These are phyloP conservation scores for Podilymbus podiceps DNA, from an alignment of 2,113 vertebrate genomes.

Conservation along the genomic window DNA sequence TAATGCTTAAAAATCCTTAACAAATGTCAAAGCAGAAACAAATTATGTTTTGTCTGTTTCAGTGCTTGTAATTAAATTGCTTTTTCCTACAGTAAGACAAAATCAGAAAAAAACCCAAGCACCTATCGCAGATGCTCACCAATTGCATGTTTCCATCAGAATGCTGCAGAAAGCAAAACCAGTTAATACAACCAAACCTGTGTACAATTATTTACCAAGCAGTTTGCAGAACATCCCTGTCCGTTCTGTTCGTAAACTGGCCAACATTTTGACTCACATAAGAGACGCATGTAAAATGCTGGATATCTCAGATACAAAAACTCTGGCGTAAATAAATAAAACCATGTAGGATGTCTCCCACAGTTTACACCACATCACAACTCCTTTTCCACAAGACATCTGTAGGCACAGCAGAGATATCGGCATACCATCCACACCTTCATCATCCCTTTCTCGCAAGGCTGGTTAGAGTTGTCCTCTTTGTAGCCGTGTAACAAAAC, in stretches of 20 bases:
- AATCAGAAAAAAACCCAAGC: not conserved
- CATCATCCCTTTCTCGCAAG: not conserved
- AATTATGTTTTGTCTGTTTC: not conserved
- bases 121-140: not conserved
- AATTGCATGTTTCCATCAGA: not conserved
- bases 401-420: not conserved
- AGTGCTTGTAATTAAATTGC: not conserved
- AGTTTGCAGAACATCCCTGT: not conserved
- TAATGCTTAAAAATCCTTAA: constrained; percentile 41
- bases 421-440: not conserved
- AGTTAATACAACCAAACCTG: not conserved
- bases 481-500: not conserved
- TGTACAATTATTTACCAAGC: constrained; percentile 3
- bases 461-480: not conserved
- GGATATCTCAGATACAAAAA: not conserved
- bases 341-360: not conserved
- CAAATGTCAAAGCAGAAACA: constrained; percentile 3
- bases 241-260: not conserved
- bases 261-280: not conserved
- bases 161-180: not conserved
- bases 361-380: not conserved
- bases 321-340: not conserved
- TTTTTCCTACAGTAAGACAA: not conserved
- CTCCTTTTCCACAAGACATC: not conserved
- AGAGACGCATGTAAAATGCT: not conserved